Evolutionary conservation across 2,113 vertebrate species (phyloP).

Genomic region (Saccopteryx leptura): DNA sequence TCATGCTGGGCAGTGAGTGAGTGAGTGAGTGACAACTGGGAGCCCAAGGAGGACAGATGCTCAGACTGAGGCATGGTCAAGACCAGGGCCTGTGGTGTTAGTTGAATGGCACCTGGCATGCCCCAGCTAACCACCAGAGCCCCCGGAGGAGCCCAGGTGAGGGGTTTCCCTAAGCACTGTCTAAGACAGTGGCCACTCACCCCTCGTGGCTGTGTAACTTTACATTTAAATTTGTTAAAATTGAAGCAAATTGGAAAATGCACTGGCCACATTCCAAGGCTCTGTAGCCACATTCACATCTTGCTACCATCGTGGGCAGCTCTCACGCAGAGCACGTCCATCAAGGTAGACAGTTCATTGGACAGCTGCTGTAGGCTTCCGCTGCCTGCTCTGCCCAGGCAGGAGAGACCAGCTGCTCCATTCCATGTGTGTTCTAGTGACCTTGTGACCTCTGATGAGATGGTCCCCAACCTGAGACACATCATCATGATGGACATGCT

Average conservation of each 20-base stretch:
- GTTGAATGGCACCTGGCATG: no score
- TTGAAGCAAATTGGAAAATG: background rate
- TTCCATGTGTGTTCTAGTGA: background rate
- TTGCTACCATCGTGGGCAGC: rapidly evolving
- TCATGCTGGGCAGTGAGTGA: no score
- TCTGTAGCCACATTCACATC: background rate
- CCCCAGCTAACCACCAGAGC: no score
- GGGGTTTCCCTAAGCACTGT: background rate
- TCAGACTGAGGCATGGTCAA: background rate
- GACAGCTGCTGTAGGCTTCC: background rate
- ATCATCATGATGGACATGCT: background rate
- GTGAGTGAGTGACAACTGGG: rapidly evolving
- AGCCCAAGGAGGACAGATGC: background rate
- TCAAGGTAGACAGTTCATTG: rapidly evolving
- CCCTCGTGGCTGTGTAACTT: background rate
- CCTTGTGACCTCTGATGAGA: background rate
- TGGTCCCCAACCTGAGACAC: background rate
- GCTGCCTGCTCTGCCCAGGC: background rate
- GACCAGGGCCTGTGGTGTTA: rapidly evolving
- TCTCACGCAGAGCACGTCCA: rapidly evolving
- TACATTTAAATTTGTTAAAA: background rate
- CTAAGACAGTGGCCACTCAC: rapidly evolving
- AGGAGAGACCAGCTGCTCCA: background rate
- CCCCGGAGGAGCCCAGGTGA: background rate
- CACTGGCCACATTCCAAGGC: background rate